Evolutionary conservation across 1,140 invertebrate genomes (phyloP).

Genomic region (Dinoponera quadriceps): DNA sequence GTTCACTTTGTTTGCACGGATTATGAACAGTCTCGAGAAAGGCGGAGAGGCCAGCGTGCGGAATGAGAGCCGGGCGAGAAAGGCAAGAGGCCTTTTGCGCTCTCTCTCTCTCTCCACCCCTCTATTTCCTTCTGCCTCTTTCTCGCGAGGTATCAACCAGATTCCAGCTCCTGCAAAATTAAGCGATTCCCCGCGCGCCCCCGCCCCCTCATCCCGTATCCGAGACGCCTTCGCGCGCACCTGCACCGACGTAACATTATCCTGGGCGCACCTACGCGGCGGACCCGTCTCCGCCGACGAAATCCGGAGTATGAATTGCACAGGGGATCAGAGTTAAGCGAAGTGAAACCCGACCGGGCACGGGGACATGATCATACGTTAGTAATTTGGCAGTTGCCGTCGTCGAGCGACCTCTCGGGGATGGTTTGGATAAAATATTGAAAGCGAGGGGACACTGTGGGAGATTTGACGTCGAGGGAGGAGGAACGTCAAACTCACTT

Average conservation of each 20-base stretch:
- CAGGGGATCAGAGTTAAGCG: constrained; percentile 1
- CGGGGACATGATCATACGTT: background rate
- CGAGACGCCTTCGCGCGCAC: constrained; percentile 60
- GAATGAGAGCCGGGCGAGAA: constrained; percentile 40
- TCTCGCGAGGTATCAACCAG: constrained; percentile 62
- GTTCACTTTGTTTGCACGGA: constrained; percentile 78
- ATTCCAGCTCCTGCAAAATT: constrained; percentile 72
- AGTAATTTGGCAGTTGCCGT: background rate
- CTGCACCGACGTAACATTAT: constrained; percentile 60
- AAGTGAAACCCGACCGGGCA: constrained; percentile 1
- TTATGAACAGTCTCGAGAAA: constrained; percentile 77
- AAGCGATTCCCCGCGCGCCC: constrained; percentile 54
- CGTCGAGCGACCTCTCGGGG: no score
- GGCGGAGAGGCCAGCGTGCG: constrained; percentile 48
- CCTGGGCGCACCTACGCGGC: constrained; percentile 31
- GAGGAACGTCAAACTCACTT: background rate
- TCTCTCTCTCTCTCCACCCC: constrained; percentile 25
- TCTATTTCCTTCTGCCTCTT: constrained; percentile 33
- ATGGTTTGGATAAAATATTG: background rate
- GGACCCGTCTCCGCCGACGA: background rate
- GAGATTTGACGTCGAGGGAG: constrained; percentile 4
- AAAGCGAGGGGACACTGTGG: background rate
- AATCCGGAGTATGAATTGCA: constrained; percentile 22
- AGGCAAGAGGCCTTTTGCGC: constrained; percentile 51
- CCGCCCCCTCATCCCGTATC: background rate